Conservation (phyloP, 2,888 invertebrate species). For the Notodromas monacha region DNA sequence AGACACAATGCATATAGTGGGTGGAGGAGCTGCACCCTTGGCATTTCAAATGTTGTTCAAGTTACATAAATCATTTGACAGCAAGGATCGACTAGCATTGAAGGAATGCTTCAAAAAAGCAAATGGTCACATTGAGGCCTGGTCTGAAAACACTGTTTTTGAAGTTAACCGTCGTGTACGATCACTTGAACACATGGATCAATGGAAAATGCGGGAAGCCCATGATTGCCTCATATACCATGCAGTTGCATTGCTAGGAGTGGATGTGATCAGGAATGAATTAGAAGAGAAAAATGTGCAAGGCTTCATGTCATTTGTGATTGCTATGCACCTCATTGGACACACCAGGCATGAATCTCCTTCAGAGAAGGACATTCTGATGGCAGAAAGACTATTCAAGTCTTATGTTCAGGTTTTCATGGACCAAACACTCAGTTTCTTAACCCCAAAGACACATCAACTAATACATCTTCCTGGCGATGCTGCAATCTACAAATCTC, state of each 20-base stretch:
- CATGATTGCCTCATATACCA: conserved; percentile 1
- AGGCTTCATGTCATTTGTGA: not conserved
- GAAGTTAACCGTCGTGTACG: not conserved
- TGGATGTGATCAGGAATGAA: not conserved
- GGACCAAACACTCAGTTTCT: not conserved
- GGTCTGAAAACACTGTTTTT: not conserved
- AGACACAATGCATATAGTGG: not conserved
- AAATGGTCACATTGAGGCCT: not conserved
- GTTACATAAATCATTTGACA: not conserved
- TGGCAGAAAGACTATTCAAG: conserved; percentile 2
- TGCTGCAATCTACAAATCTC: not conserved
- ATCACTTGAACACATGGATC: not conserved
- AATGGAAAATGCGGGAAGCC: conserved; percentile 2
- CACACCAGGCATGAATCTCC: not conserved
- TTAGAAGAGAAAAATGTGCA: not conserved
- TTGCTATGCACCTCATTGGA: not conserved
- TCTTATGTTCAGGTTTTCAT: not conserved
- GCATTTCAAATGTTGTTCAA: not conserved
- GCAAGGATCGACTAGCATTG: not conserved
- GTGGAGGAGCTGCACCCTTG: not conserved
- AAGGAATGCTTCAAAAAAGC: not conserved
- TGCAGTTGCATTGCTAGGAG: conserved; percentile 1
- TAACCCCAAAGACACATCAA: not conserved
- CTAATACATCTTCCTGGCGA: not conserved
- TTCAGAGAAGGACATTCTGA: not conserved